phyloP scores from a whole-genome alignment of 2,113 vertebrate species.

The Heptranchias perlo region DNA sequence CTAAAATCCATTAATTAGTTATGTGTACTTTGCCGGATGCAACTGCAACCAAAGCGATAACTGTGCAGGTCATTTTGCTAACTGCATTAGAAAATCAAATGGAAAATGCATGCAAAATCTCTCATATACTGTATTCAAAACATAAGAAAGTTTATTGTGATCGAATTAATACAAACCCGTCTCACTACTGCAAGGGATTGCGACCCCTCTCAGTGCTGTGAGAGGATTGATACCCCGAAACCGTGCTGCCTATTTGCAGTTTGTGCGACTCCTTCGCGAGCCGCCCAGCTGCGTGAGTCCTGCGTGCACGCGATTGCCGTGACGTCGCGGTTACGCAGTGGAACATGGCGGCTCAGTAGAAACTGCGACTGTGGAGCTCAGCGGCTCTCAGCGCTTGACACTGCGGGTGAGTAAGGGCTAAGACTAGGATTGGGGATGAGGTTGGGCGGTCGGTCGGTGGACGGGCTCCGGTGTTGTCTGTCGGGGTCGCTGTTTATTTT shows the following conservation, averaged over 20 bases:
- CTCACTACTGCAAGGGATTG: neutral
- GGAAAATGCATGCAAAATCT: neutral
- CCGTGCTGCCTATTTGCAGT: neutral
- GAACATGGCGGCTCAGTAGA: constrained; percentile 27
- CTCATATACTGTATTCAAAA: neutral
- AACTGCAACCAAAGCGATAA: neutral
- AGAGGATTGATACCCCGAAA: too few species aligned
- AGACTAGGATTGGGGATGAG: too few species aligned
- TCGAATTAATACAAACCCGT: neutral
- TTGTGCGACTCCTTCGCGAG: neutral
- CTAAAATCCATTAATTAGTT: neutral
- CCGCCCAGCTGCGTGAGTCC: neutral
- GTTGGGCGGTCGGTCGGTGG: neutral
- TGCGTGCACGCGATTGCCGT: neutral
- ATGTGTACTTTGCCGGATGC: neutral
- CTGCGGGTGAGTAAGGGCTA: neutral
- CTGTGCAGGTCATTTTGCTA: neutral
- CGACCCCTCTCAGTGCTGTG: neutral
- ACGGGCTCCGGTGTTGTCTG: neutral
- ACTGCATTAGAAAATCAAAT: neutral
- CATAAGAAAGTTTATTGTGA: neutral
- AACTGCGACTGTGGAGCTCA: neutral
- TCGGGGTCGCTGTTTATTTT: too few species aligned
- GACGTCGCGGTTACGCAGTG: constrained; percentile 28
- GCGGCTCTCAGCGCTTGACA: constrained; percentile 1